phyloP scores from a whole-genome alignment of 2,797 vertebrate genomes.

The Nannoperca obscura region DNA sequence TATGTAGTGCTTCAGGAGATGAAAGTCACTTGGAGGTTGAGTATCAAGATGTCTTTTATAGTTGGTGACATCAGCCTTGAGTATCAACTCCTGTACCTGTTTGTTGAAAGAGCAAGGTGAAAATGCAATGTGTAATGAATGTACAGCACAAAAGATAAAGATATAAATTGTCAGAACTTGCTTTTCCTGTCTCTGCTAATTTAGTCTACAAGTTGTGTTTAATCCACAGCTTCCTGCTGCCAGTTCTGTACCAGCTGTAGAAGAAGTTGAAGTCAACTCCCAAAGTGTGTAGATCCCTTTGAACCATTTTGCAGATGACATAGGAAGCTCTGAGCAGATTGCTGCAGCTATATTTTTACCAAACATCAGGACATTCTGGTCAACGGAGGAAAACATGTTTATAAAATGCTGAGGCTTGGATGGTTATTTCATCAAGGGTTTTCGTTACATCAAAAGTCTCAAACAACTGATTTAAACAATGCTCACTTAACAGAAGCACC shows the following conservation, averaged over 20 bases:
- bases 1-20: conserved; percentile 44
- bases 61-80: not conserved
- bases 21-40: conserved; percentile 30
- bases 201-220: not conserved
- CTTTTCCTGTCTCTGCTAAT: not conserved
- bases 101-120: not conserved
- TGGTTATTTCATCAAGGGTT: not conserved
- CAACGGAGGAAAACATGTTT: not conserved
- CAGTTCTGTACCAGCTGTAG: not conserved
- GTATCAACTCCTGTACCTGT: conserved; percentile 1
- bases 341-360: not conserved
- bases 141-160: not conserved
- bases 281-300: not conserved
- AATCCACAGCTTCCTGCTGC: conserved; percentile 1
- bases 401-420: not conserved
- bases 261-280: not conserved
- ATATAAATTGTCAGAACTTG: not conserved
- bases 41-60: conserved; percentile 35
- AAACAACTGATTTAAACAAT: not conserved
- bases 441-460: not conserved
- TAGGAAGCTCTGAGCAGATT: not conserved
- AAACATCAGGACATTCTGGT: not conserved
- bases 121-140: not conserved
- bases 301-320: not conserved
- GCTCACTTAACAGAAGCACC: not conserved